Evolutionary conservation across 1,140 invertebrate species (phyloP), one percentile per base, ranked within the genome.

Genomic region (Solen grandis): DNA sequence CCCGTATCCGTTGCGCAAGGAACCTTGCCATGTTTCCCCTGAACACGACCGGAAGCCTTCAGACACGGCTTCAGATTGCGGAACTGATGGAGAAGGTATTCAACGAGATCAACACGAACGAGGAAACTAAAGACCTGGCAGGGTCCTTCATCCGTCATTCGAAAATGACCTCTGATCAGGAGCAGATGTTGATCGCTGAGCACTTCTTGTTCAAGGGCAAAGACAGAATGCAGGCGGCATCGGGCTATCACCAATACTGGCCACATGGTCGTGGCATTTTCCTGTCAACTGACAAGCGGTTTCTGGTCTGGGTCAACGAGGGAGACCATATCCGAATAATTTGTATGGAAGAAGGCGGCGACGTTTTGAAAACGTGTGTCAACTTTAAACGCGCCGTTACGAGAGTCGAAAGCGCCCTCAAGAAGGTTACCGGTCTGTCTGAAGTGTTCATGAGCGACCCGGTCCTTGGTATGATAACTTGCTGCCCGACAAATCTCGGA

Each of bases 301-400:
- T 99, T 95, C 94, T 99, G 89, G 96, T 99, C 73, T 99, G 98
- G 98, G 96, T 96, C 93, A 99, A 99, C 92, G 98, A 99, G 92
- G 98, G 99, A 93, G 98, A 99, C 94, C 98, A 99, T 92, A 94
- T 99, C 84, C 95, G 98, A 88, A 95, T 99, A 88, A 99, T 99
- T 92, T 99, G 97, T 86, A 99, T 99, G 97, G 97, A 99, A 83
- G 89, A 93, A 68, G 97, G 97, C 33, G 73, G 59, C 8, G 36
- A 55, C 41, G 10, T 76, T 29, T 31, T 29, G 19, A 36, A 52
- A n/a, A 57, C 60, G 1, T 50, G 38, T 25, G 0, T 22, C 5
- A 46, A 57, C 14, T 46, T 76, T 29, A 36, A 63, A 10, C 25
- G 41, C 35, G 73, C n/a, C 13, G 73, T 63, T 10, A 35, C 25